These are phyloP conservation scores for Physocephala rufipes DNA, from an alignment of 2,888 invertebrate genomes.

Conservation along the genomic window DNA sequence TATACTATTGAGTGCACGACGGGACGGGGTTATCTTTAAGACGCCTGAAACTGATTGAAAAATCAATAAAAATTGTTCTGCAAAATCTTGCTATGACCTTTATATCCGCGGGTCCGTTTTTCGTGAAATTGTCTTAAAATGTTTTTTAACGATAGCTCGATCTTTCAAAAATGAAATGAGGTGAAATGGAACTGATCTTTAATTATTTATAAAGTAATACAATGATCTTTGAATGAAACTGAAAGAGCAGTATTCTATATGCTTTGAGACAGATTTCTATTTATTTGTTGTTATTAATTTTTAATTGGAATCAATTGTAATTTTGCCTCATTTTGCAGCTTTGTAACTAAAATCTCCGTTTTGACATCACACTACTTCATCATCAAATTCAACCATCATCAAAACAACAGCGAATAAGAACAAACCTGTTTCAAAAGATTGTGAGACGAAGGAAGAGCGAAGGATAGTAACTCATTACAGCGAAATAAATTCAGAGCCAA, in stretches of 20 bases:
- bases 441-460: slow-evolving; percentile 24
- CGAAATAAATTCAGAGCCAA: slow-evolving; percentile 24
- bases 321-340: slow-evolving; percentile 55
- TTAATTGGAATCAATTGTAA: neutral
- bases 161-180: no score
- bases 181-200: no score
- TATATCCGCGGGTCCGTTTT: no score
- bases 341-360: slow-evolving; percentile 67
- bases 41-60: neutral
- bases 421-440: slow-evolving; percentile 41
- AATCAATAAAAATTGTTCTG: slow-evolving; percentile 3
- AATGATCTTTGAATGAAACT: no score
- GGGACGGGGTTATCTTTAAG: neutral
- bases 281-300: no score
- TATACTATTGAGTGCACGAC: neutral
- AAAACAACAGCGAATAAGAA: slow-evolving; percentile 54
- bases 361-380: slow-evolving; percentile 66
- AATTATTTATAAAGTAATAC: no score
- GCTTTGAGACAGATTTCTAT: no score
- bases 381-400: slow-evolving; percentile 64
- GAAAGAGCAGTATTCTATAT: no score
- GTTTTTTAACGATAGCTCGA: no score
- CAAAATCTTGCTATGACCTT: no score
- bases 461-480: slow-evolving; percentile 19
- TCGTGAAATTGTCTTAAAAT: no score